Evolutionary conservation across 2,113 vertebrate species (phyloP), one percentile per base, ranked within the genome.

Genomic region (Zapus hudsonius): DNA sequence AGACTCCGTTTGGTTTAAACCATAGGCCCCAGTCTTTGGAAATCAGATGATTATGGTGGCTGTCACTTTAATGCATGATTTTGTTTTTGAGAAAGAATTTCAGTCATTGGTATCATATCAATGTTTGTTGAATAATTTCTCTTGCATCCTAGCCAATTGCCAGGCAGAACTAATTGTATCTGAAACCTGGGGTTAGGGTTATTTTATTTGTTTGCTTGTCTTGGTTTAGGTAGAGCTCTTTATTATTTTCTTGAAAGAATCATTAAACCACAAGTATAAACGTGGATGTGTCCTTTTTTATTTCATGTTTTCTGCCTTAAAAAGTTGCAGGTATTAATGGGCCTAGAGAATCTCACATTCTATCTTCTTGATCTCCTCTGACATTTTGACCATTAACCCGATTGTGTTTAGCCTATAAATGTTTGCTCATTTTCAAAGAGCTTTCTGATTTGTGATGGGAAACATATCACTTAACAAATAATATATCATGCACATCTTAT

Each of bases 401-500:
- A 33, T 66, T 74, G 17, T 82, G 78, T 31, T 93, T 47, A 74
- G 61, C 52, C 9, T n/a, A 64, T 52, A 79, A 69, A 85, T 75
- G 1, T 55, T 17, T 81, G 66, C 61, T 20, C 9, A 72, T 52
- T 92, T 84, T 67, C 63, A 91, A 80, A 89, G 38, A 13, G 19
- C 23, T 87, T 2, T 81, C 70, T 47, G n/a, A 67, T 80, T 75
- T 75, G 42, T 59, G n/a, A 47, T 73, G 10, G 31, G 92, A 88
- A 67, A 82, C 44, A 89, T 66, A 59, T 79, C 69, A 83, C 64
- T 78, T 94, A 40, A 84, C 47, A 87, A 78, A 80, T 44, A 72
- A 52, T 66, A n/a, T 66, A 82, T 12, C 20, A 52, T 88, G 12
- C 84, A 27, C 15, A 31, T 83, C 17, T 95, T 90, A 47, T 42